A percentile compares a stretch with the other conserved stretches of the same genome.
Conservation (phyloP, 2,888 invertebrate genomes). For the Mystacides longicornis region DNA sequence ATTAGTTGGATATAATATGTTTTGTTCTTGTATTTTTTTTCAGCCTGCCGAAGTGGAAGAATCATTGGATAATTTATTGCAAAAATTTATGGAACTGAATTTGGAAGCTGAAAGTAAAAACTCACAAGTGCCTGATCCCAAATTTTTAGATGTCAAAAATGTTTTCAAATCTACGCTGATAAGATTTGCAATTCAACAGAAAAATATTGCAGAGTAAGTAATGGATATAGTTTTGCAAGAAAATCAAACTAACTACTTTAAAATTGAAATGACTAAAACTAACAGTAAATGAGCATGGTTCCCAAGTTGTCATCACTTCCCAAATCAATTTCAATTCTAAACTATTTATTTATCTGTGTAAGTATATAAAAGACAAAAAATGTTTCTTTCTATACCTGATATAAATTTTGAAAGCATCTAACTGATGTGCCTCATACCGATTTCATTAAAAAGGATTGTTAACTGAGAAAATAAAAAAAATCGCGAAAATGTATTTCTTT, state of each 20-base stretch:
- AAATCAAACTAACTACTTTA: too few relatives aligned
- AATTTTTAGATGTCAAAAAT: constrained; percentile 47
- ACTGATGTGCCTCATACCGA: too few relatives aligned
- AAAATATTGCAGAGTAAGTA: constrained; percentile 20
- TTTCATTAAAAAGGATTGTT: too few relatives aligned
- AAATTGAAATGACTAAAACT: too few relatives aligned
- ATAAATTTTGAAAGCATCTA: too few relatives aligned
- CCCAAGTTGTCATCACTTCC: too few relatives aligned
- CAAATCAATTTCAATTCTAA: too few relatives aligned
- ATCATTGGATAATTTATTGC: constrained; percentile 46
- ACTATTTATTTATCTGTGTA: too few relatives aligned
- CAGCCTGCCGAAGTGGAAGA: constrained; percentile 48
- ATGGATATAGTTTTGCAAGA: not conserved
- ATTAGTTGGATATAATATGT: not conserved
- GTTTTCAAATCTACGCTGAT: constrained; percentile 54
- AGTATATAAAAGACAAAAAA: not conserved
- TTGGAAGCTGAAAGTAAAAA: constrained; percentile 37
- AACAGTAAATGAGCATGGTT: too few relatives aligned
- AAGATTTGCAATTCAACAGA: constrained; percentile 48
- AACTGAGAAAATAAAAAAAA: too few relatives aligned
- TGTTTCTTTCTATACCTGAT: too few relatives aligned
- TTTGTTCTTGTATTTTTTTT: constrained; percentile 22
- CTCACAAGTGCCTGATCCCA: constrained; percentile 30
- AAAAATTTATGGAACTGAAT: constrained; percentile 52
- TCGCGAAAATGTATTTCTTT: too few relatives aligned